Evolutionary conservation across 2,797 vertebrate species (phyloP), one percentile per base, ranked within the genome.

Genomic region (Malacoctenus gilli): DNA sequence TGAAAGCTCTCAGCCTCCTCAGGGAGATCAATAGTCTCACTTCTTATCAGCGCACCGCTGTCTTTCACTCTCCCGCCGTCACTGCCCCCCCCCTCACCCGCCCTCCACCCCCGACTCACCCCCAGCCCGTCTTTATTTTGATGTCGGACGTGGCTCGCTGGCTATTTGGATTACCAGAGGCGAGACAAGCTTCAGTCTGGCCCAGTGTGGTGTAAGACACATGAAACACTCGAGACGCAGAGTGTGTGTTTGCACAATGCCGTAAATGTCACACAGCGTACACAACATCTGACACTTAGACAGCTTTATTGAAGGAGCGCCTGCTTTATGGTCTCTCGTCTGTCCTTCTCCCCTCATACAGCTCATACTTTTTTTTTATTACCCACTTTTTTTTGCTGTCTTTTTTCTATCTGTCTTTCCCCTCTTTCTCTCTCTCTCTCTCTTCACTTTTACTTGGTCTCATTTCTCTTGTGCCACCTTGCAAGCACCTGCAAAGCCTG

Each of bases 141-240:
- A 84, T 83, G 84, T 70, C 5, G 25, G 62, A 61, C 61, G 75
- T 43, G 12, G 58, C 38, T 41, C 14, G 7, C 50, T 59, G 21
- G 66, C 77, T 75, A 59, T 86, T 81, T 79, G 77, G 69, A 82
- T 80, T 81, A 82, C 65, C 72, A 66, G 77, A 74, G 54, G 71
- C 54, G 11, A 79, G 77, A 59, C 72, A 12, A 61, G 66, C 65
- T 20, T 52, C 43, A 36, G 54, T 78, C 66, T 65, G 65, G 48
- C 54, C 50, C 39, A 28, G 50, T 55, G 38, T 75, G 54, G 41
- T 59, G 68, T 62, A 31, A 59, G 50, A 79, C 69, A 73, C 67
- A 70, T 77, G 72, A 80, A 77, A 73, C 54, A 11, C 32, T 2
- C 15, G 9, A 14, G 10, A 40, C 53, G 13, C 28, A 1, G 11